Percentiles rank a stretch among this genome's conserved stretches.
Conservation (phyloP, 1,140 invertebrate species). For the Leptinotarsa undecemlineata region DNA sequence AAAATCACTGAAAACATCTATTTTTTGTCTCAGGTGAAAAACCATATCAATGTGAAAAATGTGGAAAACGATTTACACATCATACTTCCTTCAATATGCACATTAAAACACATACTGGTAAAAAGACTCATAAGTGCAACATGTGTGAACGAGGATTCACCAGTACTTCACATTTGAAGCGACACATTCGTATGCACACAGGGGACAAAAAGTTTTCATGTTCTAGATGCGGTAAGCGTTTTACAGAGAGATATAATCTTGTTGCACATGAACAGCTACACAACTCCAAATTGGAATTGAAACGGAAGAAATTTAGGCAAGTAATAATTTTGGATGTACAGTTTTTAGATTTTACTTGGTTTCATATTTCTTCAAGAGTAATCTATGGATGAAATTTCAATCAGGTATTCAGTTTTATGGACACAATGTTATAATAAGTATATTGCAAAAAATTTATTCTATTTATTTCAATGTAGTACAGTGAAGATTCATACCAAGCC, state of each 20-base stretch:
- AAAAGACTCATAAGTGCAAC: conserved; percentile 65
- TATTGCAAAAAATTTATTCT: too few species aligned
- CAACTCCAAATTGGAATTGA: background rate
- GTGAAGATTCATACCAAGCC: too few species aligned
- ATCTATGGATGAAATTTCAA: too few species aligned
- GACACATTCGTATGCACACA: conserved; percentile 69
- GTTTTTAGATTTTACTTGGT: too few species aligned
- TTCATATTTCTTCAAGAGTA: too few species aligned
- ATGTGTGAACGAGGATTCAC: conserved; percentile 64
- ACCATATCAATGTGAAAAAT: conserved; percentile 63
- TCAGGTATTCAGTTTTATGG: too few species aligned
- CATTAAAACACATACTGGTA: conserved; percentile 64
- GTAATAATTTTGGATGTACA: background rate
- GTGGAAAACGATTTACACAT: conserved; percentile 71
- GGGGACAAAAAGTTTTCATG: conserved; percentile 71
- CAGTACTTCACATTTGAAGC: conserved; percentile 67
- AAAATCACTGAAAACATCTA: too few species aligned
- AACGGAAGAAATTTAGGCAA: conserved; percentile 1
- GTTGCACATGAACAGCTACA: conserved; percentile 46
- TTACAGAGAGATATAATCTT: conserved; percentile 64
- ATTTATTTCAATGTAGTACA: too few species aligned
- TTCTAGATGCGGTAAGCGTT: conserved; percentile 66
- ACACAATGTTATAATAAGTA: too few species aligned
- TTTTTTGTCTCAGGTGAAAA: conserved; percentile 37
- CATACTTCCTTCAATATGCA: conserved; percentile 72